These are phyloP conservation scores for Petrocephalus zakoni DNA, from an alignment of 2,113 vertebrate genomes.

Conservation along the genomic window DNA sequence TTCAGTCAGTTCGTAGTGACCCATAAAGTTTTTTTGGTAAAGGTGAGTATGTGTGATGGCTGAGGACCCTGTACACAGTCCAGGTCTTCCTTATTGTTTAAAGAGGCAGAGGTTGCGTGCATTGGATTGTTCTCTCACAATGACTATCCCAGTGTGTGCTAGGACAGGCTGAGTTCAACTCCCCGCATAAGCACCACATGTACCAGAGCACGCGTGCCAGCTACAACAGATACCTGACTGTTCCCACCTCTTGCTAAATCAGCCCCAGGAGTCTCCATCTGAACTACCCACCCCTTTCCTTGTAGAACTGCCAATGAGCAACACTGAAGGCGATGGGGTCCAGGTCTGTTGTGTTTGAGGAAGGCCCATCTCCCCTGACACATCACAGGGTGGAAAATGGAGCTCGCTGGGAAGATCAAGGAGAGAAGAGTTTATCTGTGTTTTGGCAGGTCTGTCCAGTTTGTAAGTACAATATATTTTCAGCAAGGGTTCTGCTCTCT, in stretches of 20 bases:
- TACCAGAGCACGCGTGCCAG: not conserved
- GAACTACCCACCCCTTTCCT: not conserved
- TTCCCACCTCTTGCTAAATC: not conserved
- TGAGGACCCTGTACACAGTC: not conserved
- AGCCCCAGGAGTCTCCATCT: not conserved
- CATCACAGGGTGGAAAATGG: slow-evolving; percentile 8
- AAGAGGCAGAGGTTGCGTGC: not conserved
- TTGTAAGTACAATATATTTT: slow-evolving; percentile 35
- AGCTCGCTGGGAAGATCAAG: slow-evolving; percentile 9
- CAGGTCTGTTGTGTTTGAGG: not conserved
- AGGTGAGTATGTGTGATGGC: not conserved
- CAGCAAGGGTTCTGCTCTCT: slow-evolving; percentile 41
- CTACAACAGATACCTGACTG: not conserved
- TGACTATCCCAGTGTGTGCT: not conserved
- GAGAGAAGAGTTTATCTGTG: slow-evolving; percentile 33
- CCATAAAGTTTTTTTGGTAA: not conserved
- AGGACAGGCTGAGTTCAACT: not conserved
- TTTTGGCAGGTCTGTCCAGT: slow-evolving; percentile 41
- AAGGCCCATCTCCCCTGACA: not conserved
- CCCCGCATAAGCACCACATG: not conserved
- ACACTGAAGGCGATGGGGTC: not conserved
- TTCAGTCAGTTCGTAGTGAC: not conserved
- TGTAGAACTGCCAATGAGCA: not conserved
- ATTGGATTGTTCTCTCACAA: not conserved
- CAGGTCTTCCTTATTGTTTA: not conserved